A percentile compares a stretch with the other conserved stretches of the same genome.
These are phyloP conservation scores for Cladopsammia gracilis DNA, from an alignment of 64 coral and sea anemone species.

Conservation along the genomic window DNA sequence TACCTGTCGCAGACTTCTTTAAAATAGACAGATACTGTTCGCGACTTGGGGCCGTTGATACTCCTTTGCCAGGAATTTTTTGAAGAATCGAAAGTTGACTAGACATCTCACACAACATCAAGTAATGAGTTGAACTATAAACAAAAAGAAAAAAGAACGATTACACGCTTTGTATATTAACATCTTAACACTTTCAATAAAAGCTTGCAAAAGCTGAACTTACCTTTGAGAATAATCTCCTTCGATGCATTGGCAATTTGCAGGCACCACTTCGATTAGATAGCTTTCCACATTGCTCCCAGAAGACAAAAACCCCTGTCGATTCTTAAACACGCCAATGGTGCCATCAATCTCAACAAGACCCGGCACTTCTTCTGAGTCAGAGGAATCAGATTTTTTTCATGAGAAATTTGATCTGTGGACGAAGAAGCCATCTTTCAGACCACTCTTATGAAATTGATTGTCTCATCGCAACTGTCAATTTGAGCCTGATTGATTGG, in stretches of 20 bases:
- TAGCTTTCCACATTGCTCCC: background rate
- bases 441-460: no score
- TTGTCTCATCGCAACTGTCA: no score
- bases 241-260: background rate
- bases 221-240: background rate
- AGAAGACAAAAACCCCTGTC: background rate
- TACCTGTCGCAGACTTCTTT: conserved; percentile 30
- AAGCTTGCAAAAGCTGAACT: background rate
- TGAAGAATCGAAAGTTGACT: background rate
- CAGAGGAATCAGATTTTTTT: no score
- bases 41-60: background rate
- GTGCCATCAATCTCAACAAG: background rate
- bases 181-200: background rate
- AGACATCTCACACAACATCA: conserved; percentile 10
- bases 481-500: no score
- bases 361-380: background rate
- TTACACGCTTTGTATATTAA: no score
- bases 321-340: background rate
- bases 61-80: background rate
- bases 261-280: background rate
- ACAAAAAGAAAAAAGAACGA: background rate
- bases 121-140: background rate
- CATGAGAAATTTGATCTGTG: no score
- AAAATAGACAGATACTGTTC: conserved; percentile 37
- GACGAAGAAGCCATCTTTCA: no score